phyloP scores from a whole-genome alignment of 2,888 invertebrate genomes.

The Lydus trimaculatus region DNA sequence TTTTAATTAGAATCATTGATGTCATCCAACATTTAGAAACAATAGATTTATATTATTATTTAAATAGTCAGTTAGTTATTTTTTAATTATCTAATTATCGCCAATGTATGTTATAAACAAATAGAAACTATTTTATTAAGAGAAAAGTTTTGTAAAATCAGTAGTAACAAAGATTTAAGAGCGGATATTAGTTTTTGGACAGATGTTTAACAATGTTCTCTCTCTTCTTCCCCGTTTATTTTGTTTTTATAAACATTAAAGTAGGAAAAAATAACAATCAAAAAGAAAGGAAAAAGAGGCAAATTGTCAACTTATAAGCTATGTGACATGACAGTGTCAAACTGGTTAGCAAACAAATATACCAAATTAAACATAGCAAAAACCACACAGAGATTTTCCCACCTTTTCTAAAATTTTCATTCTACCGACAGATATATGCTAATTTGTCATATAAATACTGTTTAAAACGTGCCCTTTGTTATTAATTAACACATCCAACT shows the following conservation, averaged over 20 bases:
- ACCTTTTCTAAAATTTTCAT: conserved; percentile 32
- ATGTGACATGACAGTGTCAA: conserved; percentile 45
- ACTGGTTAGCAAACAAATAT: conserved; percentile 41
- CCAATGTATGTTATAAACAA: neutral
- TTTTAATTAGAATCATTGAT: conserved; percentile 32
- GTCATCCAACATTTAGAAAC: conserved; percentile 24
- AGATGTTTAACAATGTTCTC: neutral
- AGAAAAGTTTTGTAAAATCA: neutral
- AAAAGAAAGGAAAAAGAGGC: conserved; percentile 14
- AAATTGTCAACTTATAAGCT: conserved; percentile 32
- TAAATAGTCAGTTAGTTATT: neutral
- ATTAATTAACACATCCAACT: conserved; percentile 42
- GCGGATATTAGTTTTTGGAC: neutral
- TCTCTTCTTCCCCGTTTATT: neutral
- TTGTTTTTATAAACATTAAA: neutral
- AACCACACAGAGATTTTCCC: conserved; percentile 31
- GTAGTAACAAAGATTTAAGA: neutral
- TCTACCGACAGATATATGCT: conserved; percentile 29
- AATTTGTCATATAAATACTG: conserved; percentile 37
- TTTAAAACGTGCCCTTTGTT: conserved; percentile 47
- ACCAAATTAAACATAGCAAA: conserved; percentile 15
- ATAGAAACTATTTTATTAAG: conserved; percentile 5
- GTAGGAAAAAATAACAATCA: neutral
- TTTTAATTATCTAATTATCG: conserved; percentile 5
- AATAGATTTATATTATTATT: neutral